Evolutionary conservation across 2,113 vertebrate species (phyloP), one percentile per base, ranked within the genome.

Genomic region (Neolamprologus fasciatus): DNA sequence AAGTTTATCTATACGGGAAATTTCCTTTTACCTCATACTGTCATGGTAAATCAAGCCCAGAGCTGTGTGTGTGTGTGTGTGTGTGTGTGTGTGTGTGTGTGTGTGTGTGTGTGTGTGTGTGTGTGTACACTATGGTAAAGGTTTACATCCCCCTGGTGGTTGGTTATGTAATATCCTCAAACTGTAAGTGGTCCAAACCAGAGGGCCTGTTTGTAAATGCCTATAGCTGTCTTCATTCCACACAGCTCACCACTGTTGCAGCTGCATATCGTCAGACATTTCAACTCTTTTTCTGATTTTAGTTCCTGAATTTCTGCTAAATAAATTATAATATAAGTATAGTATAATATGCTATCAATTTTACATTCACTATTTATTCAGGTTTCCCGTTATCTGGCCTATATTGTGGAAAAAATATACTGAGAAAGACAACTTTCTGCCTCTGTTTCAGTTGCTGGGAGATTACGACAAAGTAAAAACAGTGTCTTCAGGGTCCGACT

Each of bases 391-490:
- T 9, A 8, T 71, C 11, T 55, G 21, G 31, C 16, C 16, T 40
- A 23, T 76, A 33, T 21, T 28, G 16, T 16, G 23, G 13, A 37
- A 42, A 33, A 61, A 42, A 28, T 12, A 13, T 53, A 19, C 2
- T 42, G 40, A 40, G 3, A 71, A 21, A 63, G 9, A 40, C 16
- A 9, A n/a, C 14, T 19, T 4, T 50, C 9, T 81, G 3, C 37
- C 14, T 88, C 17, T 88, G 11, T 83, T 87, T 85, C 91, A 93
- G 98, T 84, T 99, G 84, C 91, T 99, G 89, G 97, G 97, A 21
- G 98, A 99, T 93, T 98, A 99, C 17, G 98, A 99, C 96, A 99
- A 99, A 93, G 98, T 99, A 45, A 99, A 98, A 95, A 98, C 98
- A 0, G 94, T 98, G 81, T 98, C 98, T 0, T 98, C 98, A 40